Base-by-base conservation (phyloP, 1,140 invertebrate species). In the Steinernema khuongi region DNA sequence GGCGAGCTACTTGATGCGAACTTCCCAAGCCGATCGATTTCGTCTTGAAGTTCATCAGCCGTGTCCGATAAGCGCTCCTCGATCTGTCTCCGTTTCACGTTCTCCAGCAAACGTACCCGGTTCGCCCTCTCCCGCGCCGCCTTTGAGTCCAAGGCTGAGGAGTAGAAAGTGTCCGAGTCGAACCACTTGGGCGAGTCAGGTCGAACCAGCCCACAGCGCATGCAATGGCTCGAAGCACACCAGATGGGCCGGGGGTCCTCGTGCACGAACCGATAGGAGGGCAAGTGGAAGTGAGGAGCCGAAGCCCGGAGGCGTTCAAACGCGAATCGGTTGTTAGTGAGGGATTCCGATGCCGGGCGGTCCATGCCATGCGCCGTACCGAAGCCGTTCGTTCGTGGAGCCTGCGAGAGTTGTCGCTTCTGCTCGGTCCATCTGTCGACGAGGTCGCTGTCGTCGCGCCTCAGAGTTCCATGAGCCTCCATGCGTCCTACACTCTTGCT, bases 281-380 rank as follows among this genome's bases (percentile, higher is more conserved):
- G 76, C 1, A 77, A 67, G 44, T 77, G 76, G 71, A 77, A 77
- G 44, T 77, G 76, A 2, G 70, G 50, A 14, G 50, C 50, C 14
- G 50, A 7, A 4, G 50, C 50, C 22, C 26, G 14, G 4, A 60
- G 4, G 7, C 50, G 7, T 22, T 60, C 50, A 60, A 60, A 60
- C 4, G 50, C 50, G 22, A 60, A 60, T 17, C 19, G 50, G 50
- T 60, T 60, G 50, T 22, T 60, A 60, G 50, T 60, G 7, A 22
- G 19, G 4, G 7, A 60, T 60, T 60, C 26, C 50, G 14, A n/a
- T 41, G 36, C 36, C n/a, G 7, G 7, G 7, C 36, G 7, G n/a
- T 11, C 36, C 50, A 60, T 22, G 4, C 50, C 50, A 60, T 60
- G 50, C 50, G 14, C 14, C 50, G 50, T 60, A 60, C 50, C 50